A percentile compares a stretch with the other conserved stretches of the same genome.
Conservation (phyloP, 1,140 invertebrate species). For the Triops cancriformis region DNA sequence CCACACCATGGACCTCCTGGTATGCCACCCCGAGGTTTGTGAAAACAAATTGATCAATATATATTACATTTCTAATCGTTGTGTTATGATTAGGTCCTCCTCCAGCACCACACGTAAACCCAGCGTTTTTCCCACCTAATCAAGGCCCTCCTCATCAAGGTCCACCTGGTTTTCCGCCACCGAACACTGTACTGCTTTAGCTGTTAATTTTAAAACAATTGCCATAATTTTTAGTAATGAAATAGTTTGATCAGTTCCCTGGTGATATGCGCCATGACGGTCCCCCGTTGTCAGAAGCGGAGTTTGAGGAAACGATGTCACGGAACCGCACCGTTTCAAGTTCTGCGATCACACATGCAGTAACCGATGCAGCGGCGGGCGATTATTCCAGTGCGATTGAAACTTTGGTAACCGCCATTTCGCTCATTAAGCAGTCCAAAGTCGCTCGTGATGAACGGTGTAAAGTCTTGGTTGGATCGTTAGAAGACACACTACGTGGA, state of each 20-base stretch:
- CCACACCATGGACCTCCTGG: slow-evolving; percentile 45
- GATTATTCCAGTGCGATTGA: slow-evolving; percentile 97
- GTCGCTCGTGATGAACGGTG: slow-evolving; percentile 95
- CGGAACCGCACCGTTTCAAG: slow-evolving; percentile 95
- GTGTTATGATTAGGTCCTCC: slow-evolving; percentile 47
- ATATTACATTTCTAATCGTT: slow-evolving; percentile 41
- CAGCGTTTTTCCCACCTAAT: slow-evolving; percentile 75
- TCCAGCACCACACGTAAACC: slow-evolving; percentile 90
- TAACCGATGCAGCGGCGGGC: slow-evolving; percentile 90
- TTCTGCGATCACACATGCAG: slow-evolving; percentile 90
- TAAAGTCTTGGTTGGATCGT: slow-evolving; percentile 92
- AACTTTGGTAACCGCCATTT: slow-evolving; percentile 96
- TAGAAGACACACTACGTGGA: slow-evolving; percentile 93
- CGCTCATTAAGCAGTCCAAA: slow-evolving; percentile 96
- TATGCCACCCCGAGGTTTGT: background rate
- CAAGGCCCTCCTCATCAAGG: slow-evolving; percentile 43
- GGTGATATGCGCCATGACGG: slow-evolving; percentile 42
- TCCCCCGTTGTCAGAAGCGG: slow-evolving; percentile 73
- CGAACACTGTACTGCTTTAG: slow-evolving; percentile 32
- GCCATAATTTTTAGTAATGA: background rate
- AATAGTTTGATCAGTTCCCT: background rate
- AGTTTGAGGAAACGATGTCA: slow-evolving; percentile 98
- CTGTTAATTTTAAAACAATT: background rate
- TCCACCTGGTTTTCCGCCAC: slow-evolving; percentile 41
- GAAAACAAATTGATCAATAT: background rate